phyloP scores from a whole-genome alignment of 2,113 vertebrate genomes.

The Papio anubis region DNA sequence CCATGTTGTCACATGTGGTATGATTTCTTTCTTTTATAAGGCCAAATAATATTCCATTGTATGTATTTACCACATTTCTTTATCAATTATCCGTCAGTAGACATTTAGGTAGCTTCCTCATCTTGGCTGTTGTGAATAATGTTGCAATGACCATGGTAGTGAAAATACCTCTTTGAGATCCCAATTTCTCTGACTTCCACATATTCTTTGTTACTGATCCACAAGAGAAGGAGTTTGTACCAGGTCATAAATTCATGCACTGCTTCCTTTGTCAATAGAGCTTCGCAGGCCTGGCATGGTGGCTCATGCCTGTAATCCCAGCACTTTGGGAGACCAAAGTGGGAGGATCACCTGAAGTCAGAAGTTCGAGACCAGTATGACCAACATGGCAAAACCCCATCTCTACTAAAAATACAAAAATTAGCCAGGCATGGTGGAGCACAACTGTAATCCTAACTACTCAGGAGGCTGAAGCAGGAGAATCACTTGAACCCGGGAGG shows the following conservation, averaged over 20 bases:
- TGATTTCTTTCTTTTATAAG: neutral
- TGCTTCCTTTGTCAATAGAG: neutral
- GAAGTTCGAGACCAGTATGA: too few relatives aligned
- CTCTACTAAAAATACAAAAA: too few relatives aligned
- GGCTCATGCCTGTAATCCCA: too few relatives aligned
- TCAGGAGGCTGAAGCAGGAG: too few relatives aligned
- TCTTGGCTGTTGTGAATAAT: neutral
- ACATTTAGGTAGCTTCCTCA: neutral
- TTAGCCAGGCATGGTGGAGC: too few relatives aligned
- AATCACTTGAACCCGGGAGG: too few relatives aligned
- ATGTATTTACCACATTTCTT: neutral
- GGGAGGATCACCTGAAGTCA: too few relatives aligned
- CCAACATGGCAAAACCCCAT: too few relatives aligned
- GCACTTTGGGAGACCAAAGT: too few relatives aligned
- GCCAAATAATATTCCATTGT: conserved; percentile 1
- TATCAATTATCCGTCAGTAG: neutral
- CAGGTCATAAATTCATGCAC: neutral
- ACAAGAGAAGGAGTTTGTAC: neutral
- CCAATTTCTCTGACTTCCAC: neutral
- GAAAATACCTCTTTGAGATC: neutral
- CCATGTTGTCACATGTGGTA: neutral
- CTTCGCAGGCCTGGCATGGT: too few relatives aligned
- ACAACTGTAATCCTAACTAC: too few relatives aligned
- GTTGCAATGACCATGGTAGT: neutral
- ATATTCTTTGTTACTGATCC: neutral